phyloP scores from a whole-genome alignment of 1,140 invertebrate genomes.

The Brachionus paranguensis region DNA sequence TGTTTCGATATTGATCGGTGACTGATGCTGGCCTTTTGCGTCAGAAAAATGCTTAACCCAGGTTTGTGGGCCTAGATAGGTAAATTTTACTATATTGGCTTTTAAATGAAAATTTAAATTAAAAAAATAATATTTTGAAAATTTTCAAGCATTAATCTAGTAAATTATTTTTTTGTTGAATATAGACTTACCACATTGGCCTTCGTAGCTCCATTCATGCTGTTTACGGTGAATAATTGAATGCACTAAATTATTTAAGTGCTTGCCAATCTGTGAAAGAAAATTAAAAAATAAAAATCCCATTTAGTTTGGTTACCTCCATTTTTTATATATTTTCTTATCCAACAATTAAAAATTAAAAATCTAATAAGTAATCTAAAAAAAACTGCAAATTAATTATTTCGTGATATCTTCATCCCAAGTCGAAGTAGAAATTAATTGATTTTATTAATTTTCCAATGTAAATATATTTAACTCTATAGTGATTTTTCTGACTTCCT shows the following conservation, averaged over 20 bases:
- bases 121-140: not conserved
- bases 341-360: not conserved
- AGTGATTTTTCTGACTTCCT: not conserved
- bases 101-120: too few species aligned
- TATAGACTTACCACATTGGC: not conserved
- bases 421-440: not conserved
- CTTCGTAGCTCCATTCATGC: constrained; percentile 29
- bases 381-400: not conserved
- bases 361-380: not conserved
- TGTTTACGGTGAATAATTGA: constrained; percentile 17
- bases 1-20: constrained; percentile 43
- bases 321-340: not conserved
- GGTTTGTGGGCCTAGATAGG: constrained; percentile 2
- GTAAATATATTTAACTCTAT: not conserved
- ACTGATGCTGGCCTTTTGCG: constrained; percentile 41
- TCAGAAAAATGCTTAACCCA: constrained; percentile 14
- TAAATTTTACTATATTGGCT: not conserved
- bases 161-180: not conserved
- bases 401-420: not conserved
- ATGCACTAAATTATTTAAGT: not conserved
- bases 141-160: not conserved
- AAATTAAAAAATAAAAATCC: not conserved
- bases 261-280: not conserved
- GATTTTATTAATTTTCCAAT: not conserved
- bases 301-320: not conserved